Evolutionary conservation across 2,113 vertebrate genomes (phyloP), one percentile per base, ranked within the genome.

Genomic region (Eulemur rufifrons): DNA sequence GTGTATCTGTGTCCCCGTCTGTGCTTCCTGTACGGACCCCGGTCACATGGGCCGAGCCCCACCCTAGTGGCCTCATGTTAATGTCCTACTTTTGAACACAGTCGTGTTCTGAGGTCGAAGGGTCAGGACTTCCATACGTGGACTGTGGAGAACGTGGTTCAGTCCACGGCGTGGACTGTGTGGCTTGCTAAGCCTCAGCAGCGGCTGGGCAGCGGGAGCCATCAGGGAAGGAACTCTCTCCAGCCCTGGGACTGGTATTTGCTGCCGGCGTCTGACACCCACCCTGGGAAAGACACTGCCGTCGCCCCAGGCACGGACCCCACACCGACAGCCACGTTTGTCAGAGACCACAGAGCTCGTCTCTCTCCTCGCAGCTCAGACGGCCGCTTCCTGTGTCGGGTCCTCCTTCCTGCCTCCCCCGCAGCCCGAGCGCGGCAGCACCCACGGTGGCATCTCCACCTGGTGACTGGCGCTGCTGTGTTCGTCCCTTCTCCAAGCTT

Each of bases 371-470:
- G 20, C 11, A 2, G 10, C 27, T 32, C 29, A 12, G 39, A 37
- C 1, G 7, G 56, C 18, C 1, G 3, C 39, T 83, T 47, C 59
- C 29, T 21, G 29, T 34, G 6, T 12, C 2, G 0, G 20, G 9
- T 32, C 34, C 32, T 78, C 6, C 56, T 42, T 59, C 52, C 80
- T 42, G 54, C 80, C 59, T 9, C 25, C 37, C 27, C 54, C 15
- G 2, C 37, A 39, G 15, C 37, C 32, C 18, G 18, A 56, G 20
- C 18, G 15, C 6, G 17, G 17, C 52, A 18, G 52, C 52, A 54
- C 6, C 59, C 59, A 5, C 18, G 10, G 66, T 0, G 18, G 68
- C 4, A 20, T 10, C 68, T 37, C 20, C 69, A 5, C 13, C 1
- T 29, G 39, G 20, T 29, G 25, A 4, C 39, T 74, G 25, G 8